Evolutionary conservation across 2,888 invertebrate genomes (phyloP).

Genomic region (Criorhina ranunculi): DNA sequence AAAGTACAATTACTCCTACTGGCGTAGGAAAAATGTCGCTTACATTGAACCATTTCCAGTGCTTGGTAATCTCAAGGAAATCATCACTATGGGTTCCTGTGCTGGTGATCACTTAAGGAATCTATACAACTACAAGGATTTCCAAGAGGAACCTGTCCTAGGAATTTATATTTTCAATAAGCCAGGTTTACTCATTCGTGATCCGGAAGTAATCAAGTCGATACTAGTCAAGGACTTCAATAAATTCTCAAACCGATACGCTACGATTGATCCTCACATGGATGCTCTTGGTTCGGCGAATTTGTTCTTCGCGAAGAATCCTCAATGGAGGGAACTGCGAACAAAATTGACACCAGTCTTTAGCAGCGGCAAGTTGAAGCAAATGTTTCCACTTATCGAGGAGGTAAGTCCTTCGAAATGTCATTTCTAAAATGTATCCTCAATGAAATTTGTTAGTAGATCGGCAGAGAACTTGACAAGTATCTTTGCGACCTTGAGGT

Average conservation of each 20-base stretch:
- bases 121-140: conserved; percentile 81
- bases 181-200: conserved; percentile 84
- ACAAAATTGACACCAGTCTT: conserved; percentile 85
- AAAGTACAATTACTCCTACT: conserved; percentile 80
- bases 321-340: conserved; percentile 84
- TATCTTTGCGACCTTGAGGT: conserved; percentile 67
- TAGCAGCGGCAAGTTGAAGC: conserved; percentile 83
- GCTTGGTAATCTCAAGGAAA: conserved; percentile 84
- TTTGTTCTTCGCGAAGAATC: conserved; percentile 84
- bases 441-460: conserved; percentile 71
- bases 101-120: conserved; percentile 82
- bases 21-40: conserved; percentile 83
- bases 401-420: conserved; percentile 77
- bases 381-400: conserved; percentile 82
- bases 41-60: conserved; percentile 83
- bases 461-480: conserved; percentile 79
- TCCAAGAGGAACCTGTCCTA: conserved; percentile 80
- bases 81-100: conserved; percentile 80
- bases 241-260: conserved; percentile 81
- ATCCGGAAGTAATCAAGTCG: conserved; percentile 84
- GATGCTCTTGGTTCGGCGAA: conserved; percentile 84
- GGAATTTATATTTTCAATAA: conserved; percentile 84
- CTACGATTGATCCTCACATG: conserved; percentile 79
- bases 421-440: not conserved
- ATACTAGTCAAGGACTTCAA: conserved; percentile 85